Percentiles rank a stretch among this genome's conserved stretches.
Conservation (phyloP, 2,888 invertebrate species). For the Melanchra persicariae region DNA sequence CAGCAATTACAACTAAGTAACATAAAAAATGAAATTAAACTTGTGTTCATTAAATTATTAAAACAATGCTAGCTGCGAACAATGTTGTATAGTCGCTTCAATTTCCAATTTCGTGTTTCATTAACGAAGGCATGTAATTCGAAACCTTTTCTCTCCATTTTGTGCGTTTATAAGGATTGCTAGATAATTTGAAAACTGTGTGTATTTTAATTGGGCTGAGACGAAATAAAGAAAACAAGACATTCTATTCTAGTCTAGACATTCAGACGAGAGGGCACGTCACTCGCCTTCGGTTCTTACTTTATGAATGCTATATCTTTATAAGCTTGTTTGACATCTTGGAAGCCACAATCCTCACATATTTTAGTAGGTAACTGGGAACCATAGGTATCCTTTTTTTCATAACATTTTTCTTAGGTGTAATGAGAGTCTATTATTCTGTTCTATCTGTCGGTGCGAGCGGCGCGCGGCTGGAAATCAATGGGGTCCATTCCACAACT, state of each 20-base stretch:
- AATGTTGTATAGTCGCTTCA: conserved; percentile 63
- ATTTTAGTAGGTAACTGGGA: not conserved
- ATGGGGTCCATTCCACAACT: conserved; percentile 74
- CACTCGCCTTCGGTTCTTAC: conserved; percentile 39
- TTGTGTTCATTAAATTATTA: conserved; percentile 50
- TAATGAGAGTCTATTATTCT: conserved; percentile 54
- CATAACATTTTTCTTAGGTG: conserved; percentile 10
- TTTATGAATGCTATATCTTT: conserved; percentile 37
- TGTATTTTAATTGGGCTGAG: conserved; percentile 62
- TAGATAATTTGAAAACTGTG: conserved; percentile 62
- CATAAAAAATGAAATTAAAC: conserved; percentile 53
- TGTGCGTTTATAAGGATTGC: conserved; percentile 64
- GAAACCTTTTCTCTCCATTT: conserved; percentile 69
- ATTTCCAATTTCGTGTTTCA: conserved; percentile 71
- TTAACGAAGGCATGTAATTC: conserved; percentile 71
- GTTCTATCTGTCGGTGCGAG: conserved; percentile 66
- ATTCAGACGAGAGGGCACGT: conserved; percentile 36
- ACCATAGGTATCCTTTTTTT: too few relatives aligned
- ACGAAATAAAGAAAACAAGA: conserved; percentile 54
- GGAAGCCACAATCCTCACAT: too few relatives aligned
- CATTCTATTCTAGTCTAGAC: conserved; percentile 49
- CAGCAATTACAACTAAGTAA: conserved; percentile 28
- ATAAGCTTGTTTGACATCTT: not conserved
- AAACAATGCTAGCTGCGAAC: conserved; percentile 59
- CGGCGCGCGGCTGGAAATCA: conserved; percentile 75